Evolutionary conservation across 2,113 vertebrate species (phyloP).

Genomic region (Sisor rabdophorus): DNA sequence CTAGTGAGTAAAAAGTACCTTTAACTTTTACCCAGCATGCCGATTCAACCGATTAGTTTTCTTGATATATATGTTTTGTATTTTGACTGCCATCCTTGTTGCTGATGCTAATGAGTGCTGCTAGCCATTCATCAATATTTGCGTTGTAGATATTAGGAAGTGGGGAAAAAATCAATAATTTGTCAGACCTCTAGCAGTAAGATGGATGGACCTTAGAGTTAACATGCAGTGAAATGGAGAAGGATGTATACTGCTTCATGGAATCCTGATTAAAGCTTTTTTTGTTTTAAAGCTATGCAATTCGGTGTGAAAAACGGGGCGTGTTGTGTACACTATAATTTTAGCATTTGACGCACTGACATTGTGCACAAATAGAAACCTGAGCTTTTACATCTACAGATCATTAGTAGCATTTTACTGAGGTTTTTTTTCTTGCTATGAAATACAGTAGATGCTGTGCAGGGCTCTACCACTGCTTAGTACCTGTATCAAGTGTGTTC

Average conservation of each 20-base stretch:
- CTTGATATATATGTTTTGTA: not conserved
- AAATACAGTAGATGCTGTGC: no score
- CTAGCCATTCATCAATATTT: not conserved
- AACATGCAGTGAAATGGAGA: not conserved
- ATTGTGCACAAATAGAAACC: no score
- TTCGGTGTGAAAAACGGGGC: not conserved
- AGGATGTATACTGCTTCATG: not conserved
- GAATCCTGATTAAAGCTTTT: constrained; percentile 4
- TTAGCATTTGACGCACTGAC: not conserved
- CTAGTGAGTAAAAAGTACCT: not conserved
- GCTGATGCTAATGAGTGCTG: not conserved
- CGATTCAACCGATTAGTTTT: not conserved
- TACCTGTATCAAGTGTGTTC: no score
- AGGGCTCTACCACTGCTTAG: no score
- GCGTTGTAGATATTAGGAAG: not conserved
- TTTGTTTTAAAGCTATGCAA: not conserved
- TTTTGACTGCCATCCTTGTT: not conserved
- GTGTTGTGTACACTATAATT: not conserved
- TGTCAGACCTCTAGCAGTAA: not conserved
- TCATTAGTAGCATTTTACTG: no score
- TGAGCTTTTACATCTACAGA: no score
- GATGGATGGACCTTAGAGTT: not conserved
- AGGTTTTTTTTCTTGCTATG: no score
- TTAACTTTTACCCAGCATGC: not conserved
- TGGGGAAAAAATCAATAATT: not conserved